Conservation (phyloP, 2,113 vertebrate genomes). For the Patagioenas fasciata region DNA sequence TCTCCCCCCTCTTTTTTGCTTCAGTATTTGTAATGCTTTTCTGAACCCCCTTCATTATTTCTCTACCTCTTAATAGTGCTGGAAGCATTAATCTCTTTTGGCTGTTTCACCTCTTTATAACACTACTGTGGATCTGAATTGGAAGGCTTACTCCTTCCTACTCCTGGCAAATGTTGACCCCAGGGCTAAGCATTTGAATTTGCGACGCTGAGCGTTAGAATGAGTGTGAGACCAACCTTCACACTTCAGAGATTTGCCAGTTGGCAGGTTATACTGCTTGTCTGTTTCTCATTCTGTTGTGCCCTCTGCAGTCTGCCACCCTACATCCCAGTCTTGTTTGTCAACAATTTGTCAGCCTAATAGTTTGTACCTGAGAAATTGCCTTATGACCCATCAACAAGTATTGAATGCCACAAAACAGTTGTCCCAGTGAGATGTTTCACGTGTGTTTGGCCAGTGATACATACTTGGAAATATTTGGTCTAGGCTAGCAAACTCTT, state of each 20-base stretch:
- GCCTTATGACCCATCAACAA: conserved; percentile 15
- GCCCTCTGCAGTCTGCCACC: conserved; percentile 71
- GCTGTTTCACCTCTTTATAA: neutral
- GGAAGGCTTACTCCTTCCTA: conserved; percentile 40
- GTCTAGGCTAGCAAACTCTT: neutral
- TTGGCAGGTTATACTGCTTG: conserved; percentile 62
- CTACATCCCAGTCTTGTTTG: conserved; percentile 23
- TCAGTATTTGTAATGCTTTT: neutral
- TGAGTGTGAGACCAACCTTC: conserved; percentile 70
- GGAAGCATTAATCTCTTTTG: neutral
- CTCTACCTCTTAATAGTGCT: neutral
- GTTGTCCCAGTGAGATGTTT: neutral
- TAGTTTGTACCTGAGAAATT: conserved; percentile 48
- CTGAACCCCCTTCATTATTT: neutral
- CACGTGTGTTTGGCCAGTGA: neutral
- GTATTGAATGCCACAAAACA: neutral
- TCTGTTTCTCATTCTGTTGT: conserved; percentile 71
- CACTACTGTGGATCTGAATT: neutral
- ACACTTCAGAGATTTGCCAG: conserved; percentile 67
- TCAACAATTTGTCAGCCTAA: conserved; percentile 59
- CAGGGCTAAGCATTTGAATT: conserved; percentile 31
- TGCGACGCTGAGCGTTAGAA: conserved; percentile 49
- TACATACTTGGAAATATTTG: neutral
- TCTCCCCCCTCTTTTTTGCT: neutral
- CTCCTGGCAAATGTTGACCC: conserved; percentile 38